phyloP scores from a whole-genome alignment of 2,113 vertebrate species.

The Motacilla alba region DNA sequence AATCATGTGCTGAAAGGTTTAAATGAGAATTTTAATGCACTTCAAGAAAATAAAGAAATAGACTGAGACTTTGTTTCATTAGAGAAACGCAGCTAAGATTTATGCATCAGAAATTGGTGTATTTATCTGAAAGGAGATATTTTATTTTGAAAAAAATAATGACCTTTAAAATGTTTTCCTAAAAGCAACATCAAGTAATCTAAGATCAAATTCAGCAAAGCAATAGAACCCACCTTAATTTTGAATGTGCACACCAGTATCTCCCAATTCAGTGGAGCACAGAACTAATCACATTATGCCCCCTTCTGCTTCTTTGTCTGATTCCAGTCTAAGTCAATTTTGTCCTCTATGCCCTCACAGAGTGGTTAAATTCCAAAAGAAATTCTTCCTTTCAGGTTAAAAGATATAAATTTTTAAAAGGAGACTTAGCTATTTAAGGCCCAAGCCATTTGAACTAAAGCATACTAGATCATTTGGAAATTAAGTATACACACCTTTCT shows the following conservation, averaged over 20 bases:
- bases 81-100: background rate
- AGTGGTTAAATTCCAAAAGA: background rate
- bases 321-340: background rate
- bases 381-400: background rate
- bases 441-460: background rate
- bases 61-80: background rate
- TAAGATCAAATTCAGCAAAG: background rate
- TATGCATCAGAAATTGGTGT: background rate
- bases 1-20: constrained; percentile 9
- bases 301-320: background rate
- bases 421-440: background rate
- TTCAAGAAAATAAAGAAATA: background rate
- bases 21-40: background rate
- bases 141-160: background rate
- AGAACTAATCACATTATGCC: background rate
- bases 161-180: background rate
- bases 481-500: background rate
- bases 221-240: background rate
- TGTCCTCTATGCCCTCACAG: background rate
- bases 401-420: background rate
- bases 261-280: background rate
- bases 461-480: background rate
- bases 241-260: background rate
- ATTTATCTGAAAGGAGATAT: background rate
- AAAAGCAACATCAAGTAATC: background rate